Conservation (phyloP, 2,113 vertebrate genomes). For the Myotis lucifugus region DNA sequence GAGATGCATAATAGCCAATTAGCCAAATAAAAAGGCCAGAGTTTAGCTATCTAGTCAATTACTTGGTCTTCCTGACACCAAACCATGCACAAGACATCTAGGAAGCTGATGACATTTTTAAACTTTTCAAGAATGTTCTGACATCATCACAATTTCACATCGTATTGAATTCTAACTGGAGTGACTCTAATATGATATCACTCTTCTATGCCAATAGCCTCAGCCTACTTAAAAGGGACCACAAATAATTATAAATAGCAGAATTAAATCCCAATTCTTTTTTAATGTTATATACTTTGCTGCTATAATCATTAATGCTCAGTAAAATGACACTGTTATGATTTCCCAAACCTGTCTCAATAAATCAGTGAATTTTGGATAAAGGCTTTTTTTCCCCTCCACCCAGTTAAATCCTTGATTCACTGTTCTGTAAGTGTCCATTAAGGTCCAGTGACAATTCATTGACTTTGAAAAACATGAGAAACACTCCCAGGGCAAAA, state of each 20-base stretch:
- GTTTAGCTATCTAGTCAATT: background rate
- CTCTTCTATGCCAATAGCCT: slow-evolving; percentile 17
- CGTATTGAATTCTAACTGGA: slow-evolving; percentile 21
- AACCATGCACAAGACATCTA: background rate
- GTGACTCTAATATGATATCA: background rate
- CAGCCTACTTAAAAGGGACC: background rate
- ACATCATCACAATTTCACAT: background rate
- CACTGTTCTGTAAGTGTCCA: slow-evolving; percentile 35
- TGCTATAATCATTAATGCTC: background rate
- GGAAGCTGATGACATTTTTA: background rate
- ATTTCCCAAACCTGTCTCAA: slow-evolving; percentile 49
- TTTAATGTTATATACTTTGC: slow-evolving; percentile 29
- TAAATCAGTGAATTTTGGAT: slow-evolving; percentile 46
- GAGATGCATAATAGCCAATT: background rate
- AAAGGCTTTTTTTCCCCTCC: slow-evolving; percentile 10
- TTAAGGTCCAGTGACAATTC: slow-evolving; percentile 67
- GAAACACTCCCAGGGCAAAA: slow-evolving; percentile 52
- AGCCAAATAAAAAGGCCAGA: background rate
- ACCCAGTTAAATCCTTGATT: slow-evolving; percentile 32
- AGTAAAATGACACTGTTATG: slow-evolving; percentile 17
- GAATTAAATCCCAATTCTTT: background rate
- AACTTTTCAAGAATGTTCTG: background rate
- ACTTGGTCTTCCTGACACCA: background rate
- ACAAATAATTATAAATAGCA: slow-evolving; percentile 45
- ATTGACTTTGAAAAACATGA: slow-evolving; percentile 63